Evolutionary conservation across 37 sponge, comb jelly and placozoan species (phyloP).

Genomic region (Bolinopsis microptera): DNA sequence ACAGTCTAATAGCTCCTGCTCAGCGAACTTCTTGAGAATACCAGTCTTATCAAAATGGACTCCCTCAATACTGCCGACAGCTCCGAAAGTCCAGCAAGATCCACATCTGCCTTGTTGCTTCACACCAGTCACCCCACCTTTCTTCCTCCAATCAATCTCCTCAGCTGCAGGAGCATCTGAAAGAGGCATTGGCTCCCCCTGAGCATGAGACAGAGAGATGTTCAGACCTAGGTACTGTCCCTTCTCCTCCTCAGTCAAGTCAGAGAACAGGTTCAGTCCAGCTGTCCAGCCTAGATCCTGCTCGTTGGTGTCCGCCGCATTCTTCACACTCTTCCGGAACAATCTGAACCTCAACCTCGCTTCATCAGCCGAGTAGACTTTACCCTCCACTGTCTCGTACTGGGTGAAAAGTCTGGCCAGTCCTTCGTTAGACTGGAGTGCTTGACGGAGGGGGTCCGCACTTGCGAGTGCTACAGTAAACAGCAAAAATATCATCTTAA

Average conservation of each 20-base stretch:
- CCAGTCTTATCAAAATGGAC: neutral
- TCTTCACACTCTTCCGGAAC: slow-evolving; percentile 1
- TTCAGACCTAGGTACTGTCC: neutral
- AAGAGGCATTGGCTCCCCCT: neutral
- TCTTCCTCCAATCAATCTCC: neutral
- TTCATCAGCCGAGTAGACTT: neutral
- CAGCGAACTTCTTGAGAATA: neutral
- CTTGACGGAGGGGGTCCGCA: neutral
- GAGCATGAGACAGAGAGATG: neutral
- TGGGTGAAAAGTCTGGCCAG: neutral
- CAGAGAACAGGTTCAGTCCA: neutral
- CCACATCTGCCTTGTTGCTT: slow-evolving; percentile 17
- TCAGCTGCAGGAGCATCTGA: slow-evolving; percentile 12
- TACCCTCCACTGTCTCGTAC: neutral
- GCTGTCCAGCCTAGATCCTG: neutral
- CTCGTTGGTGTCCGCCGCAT: neutral
- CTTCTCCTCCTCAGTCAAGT: neutral
- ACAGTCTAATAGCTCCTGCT: slow-evolving; percentile 21
- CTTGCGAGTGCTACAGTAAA: neutral
- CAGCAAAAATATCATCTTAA: neutral
- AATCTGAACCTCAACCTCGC: neutral
- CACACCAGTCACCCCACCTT: neutral
- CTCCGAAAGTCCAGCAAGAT: slow-evolving; percentile 30
- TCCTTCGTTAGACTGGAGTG: neutral
- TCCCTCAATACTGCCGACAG: neutral